Evolutionary conservation across 92 coral and sea anemone species (phyloP).

Genomic region (Nematostella vectensis): DNA sequence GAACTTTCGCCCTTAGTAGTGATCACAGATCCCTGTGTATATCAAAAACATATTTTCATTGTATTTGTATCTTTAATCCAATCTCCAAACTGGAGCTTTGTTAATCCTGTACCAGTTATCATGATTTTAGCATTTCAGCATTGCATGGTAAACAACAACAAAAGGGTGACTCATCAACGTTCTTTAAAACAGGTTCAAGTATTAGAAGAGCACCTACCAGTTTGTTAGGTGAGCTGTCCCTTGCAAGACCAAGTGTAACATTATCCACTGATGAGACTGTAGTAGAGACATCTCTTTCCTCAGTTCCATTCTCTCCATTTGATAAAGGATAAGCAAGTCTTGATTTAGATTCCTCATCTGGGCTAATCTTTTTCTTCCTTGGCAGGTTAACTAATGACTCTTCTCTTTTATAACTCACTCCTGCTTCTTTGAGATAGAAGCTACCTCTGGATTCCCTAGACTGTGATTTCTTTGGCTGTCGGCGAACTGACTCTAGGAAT

Average conservation of each 20-base stretch:
- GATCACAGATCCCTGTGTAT: too few relatives aligned
- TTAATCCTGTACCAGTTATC: too few relatives aligned
- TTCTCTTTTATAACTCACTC: background rate
- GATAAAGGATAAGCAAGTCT: background rate
- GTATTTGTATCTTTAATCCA: too few relatives aligned
- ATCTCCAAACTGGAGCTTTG: too few relatives aligned
- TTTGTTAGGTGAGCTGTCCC: too few relatives aligned
- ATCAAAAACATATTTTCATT: too few relatives aligned
- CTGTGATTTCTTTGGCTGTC: constrained; percentile 4
- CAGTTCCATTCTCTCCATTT: background rate
- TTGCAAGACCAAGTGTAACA: too few relatives aligned
- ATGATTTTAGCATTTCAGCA: too few relatives aligned
- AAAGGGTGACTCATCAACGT: too few relatives aligned
- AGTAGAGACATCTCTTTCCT: background rate
- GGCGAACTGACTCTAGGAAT: constrained; percentile 16
- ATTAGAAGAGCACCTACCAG: too few relatives aligned
- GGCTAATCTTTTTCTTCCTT: background rate
- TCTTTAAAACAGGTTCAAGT: too few relatives aligned
- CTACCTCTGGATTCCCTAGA: background rate
- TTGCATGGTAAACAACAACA: too few relatives aligned
- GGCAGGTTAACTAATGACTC: background rate
- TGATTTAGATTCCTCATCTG: background rate
- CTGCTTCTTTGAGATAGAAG: background rate
- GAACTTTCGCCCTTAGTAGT: background rate
- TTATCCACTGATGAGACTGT: background rate